Evolutionary conservation across 2,797 vertebrate species (phyloP).

Genomic region (Paedocypris micromegethes): DNA sequence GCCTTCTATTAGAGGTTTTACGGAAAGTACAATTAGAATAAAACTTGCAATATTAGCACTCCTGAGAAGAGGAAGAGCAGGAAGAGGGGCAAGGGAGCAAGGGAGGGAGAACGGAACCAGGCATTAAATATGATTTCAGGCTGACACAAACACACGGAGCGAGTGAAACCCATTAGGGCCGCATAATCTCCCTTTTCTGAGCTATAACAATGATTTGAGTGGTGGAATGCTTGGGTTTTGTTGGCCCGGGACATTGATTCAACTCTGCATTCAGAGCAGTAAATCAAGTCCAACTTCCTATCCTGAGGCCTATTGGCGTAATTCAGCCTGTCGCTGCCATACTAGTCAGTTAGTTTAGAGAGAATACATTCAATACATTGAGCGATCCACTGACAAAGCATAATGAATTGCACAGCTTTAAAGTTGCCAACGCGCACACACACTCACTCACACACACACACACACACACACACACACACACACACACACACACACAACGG

Average conservation of each 20-base stretch:
- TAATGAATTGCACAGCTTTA: conserved; percentile 69
- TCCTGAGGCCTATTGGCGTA: conserved; percentile 73
- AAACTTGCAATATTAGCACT: no score
- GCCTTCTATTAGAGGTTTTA: no score
- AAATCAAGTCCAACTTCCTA: conserved; percentile 81
- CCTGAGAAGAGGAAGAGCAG: not conserved
- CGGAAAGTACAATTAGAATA: no score
- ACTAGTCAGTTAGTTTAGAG: conserved; percentile 79
- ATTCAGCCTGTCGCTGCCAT: conserved; percentile 72
- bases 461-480: conserved; percentile 34
- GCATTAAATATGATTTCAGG: conserved; percentile 81
- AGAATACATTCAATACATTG: conserved; percentile 74
- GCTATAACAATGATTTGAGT: conserved; percentile 78
- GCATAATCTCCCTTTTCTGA: conserved; percentile 80
- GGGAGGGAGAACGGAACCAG: conserved; percentile 44
- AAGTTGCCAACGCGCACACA: conserved; percentile 31
- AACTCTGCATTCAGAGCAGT: conserved; percentile 77
- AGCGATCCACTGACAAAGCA: conserved; percentile 68
- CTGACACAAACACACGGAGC: conserved; percentile 72
- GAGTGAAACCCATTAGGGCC: conserved; percentile 75
- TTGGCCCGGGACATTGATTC: conserved; percentile 72
- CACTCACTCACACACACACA: conserved; percentile 33
- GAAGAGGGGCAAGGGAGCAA: conserved; percentile 3
- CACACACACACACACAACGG: conserved; percentile 36
- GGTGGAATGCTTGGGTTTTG: conserved; percentile 72